Conservation (phyloP, 2,888 invertebrate genomes). For the Iselma pallidipennis region DNA sequence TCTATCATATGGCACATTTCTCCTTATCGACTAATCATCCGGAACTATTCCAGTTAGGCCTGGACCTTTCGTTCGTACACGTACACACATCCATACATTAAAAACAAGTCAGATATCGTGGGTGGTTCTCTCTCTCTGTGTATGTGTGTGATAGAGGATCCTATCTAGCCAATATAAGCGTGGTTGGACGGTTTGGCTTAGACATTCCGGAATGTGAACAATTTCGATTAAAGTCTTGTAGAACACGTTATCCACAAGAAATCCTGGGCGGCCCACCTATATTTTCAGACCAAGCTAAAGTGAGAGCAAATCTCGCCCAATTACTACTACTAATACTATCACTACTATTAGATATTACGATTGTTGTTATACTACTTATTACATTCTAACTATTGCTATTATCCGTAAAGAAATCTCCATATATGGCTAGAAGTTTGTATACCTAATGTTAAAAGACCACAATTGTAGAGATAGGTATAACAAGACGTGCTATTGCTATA, state of each 20-base stretch:
- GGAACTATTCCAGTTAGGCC: constrained; percentile 17
- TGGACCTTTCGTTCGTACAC: constrained; percentile 1
- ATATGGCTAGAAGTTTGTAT: constrained; percentile 15
- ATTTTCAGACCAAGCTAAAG: constrained; percentile 32
- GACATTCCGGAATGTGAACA: constrained; percentile 51
- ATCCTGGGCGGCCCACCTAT: constrained; percentile 39
- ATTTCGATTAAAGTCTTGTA: constrained; percentile 53
- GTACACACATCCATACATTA: constrained; percentile 24
- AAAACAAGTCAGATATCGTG: constrained; percentile 18
- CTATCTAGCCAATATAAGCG: constrained; percentile 41
- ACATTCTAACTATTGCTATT: no score
- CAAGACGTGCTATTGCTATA: constrained; percentile 10
- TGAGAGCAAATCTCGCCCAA: constrained; percentile 36
- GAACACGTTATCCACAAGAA: constrained; percentile 46
- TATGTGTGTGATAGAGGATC: constrained; percentile 6
- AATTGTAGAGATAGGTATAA: constrained; percentile 7
- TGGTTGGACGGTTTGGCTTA: constrained; percentile 44
- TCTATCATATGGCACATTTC: no score
- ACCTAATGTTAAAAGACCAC: constrained; percentile 1
- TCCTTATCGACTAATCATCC: not conserved
- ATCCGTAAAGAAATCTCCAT: constrained; percentile 16
- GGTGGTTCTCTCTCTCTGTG: not conserved
- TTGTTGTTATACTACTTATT: not conserved
- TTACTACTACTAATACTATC: constrained; percentile 37
- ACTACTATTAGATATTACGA: constrained; percentile 20